A percentile compares a stretch with the other conserved stretches of the same genome.
phyloP scores from a whole-genome alignment of 2,797 vertebrate genomes.

The Microctenopoma steveboyesi region DNA sequence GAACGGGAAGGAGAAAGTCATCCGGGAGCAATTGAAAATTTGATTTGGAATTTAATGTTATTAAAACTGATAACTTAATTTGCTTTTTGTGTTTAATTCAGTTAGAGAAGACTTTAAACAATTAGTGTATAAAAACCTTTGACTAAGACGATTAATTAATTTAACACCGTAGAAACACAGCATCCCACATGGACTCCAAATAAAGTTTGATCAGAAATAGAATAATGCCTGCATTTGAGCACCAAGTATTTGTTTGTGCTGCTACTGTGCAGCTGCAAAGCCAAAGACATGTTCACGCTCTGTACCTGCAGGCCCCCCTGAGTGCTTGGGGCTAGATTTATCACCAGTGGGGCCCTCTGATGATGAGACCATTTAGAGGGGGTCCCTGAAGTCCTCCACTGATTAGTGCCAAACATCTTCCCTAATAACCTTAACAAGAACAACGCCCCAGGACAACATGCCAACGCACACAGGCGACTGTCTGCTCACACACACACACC shows the following conservation, averaged over 20 bases:
- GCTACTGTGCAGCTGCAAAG: constrained; percentile 17
- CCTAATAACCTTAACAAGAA: constrained; percentile 89
- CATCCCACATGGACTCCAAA: not conserved
- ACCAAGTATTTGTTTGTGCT: constrained; percentile 8
- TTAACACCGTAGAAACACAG: not conserved
- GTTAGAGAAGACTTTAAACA: not conserved
- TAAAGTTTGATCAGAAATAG: not conserved
- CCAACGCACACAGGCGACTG: constrained; percentile 48
- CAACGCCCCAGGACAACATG: constrained; percentile 81
- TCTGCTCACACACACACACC: constrained; percentile 22
- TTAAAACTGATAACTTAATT: not conserved
- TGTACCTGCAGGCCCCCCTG: constrained; percentile 61
- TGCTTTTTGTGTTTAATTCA: not conserved
- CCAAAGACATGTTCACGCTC: constrained; percentile 37
- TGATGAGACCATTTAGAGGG: constrained; percentile 85
- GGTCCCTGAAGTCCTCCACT: constrained; percentile 82
- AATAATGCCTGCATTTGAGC: constrained; percentile 7
- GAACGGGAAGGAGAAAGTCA: constrained; percentile 18
- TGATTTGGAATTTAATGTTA: not conserved
- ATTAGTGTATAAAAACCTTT: constrained; percentile 1
- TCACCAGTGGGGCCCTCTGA: constrained; percentile 81
- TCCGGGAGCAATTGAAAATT: constrained; percentile 19
- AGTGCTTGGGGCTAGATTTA: constrained; percentile 84
- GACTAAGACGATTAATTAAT: not conserved
- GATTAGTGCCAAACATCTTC: constrained; percentile 86